phyloP scores from a whole-genome alignment of 2,797 vertebrate genomes.

The Coreius guichenoti region DNA sequence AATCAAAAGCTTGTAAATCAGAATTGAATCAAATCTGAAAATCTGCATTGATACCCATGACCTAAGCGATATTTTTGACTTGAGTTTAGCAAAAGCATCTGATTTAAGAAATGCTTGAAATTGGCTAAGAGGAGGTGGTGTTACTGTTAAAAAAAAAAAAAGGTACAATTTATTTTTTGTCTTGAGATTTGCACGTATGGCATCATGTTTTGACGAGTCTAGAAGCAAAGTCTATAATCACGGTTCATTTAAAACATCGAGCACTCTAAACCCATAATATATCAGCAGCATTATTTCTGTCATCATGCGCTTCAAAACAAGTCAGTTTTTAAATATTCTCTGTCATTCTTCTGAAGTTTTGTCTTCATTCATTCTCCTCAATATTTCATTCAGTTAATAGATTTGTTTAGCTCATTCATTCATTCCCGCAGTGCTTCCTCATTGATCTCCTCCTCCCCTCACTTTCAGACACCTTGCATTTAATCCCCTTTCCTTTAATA shows the following conservation, averaged over 20 bases:
- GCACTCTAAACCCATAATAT: not conserved
- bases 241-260: not conserved
- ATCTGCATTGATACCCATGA: not conserved
- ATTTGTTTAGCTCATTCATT: slow-evolving; percentile 26
- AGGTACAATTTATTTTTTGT: not conserved
- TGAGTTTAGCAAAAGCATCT: not conserved
- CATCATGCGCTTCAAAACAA: not conserved
- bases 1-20: not conserved
- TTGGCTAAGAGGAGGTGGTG: not conserved
- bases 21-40: not conserved
- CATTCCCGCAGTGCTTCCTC: slow-evolving; percentile 6
- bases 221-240: slow-evolving; percentile 22
- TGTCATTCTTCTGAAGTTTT: not conserved
- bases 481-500: slow-evolving; percentile 1
- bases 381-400: slow-evolving; percentile 9
- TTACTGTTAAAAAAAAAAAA: not conserved
- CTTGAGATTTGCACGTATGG: not conserved
- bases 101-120: not conserved
- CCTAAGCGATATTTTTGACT: not conserved
- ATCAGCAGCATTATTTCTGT: not conserved
- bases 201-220: not conserved
- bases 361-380: not conserved
- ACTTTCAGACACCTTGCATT: slow-evolving; percentile 12
- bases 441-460: slow-evolving; percentile 8
- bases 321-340: not conserved